phyloP scores from a whole-genome alignment of 1,140 invertebrate species.

The Lucilia cuprina region DNA sequence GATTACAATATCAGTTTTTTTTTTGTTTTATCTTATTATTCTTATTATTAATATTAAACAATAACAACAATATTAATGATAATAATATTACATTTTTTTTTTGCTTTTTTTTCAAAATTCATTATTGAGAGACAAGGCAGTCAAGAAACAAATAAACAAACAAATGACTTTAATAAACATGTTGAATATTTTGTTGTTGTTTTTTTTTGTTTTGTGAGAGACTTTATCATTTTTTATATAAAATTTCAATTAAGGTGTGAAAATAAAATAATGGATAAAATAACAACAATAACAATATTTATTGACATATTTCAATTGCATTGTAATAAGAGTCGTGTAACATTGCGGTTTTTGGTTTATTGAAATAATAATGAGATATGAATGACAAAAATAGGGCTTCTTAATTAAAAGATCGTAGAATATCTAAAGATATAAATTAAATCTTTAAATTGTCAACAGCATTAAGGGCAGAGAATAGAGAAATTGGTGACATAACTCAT shows the following conservation, averaged over 20 bases:
- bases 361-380: neutral
- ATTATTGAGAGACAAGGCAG: too few relatives aligned
- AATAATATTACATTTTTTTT: neutral
- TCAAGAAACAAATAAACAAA: neutral
- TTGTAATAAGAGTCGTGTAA: slow-evolving; percentile 11
- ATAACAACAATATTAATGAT: too few relatives aligned
- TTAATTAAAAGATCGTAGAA: neutral
- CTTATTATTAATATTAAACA: neutral
- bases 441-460: too few relatives aligned
- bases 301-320: slow-evolving; percentile 7
- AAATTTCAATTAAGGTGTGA: slow-evolving; percentile 11
- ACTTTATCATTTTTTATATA: neutral
- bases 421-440: neutral
- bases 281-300: neutral
- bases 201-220: neutral
- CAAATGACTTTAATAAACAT: neutral
- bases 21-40: neutral
- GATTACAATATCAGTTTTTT: neutral
- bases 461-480: too few relatives aligned
- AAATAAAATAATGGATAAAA: neutral
- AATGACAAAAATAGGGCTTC: neutral
- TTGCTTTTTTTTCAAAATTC: neutral
- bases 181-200: neutral
- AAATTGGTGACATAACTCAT: too few relatives aligned
- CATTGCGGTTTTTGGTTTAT: neutral